Conservation (phyloP, 2,888 invertebrate species). For the Pemphredon lugubris region DNA sequence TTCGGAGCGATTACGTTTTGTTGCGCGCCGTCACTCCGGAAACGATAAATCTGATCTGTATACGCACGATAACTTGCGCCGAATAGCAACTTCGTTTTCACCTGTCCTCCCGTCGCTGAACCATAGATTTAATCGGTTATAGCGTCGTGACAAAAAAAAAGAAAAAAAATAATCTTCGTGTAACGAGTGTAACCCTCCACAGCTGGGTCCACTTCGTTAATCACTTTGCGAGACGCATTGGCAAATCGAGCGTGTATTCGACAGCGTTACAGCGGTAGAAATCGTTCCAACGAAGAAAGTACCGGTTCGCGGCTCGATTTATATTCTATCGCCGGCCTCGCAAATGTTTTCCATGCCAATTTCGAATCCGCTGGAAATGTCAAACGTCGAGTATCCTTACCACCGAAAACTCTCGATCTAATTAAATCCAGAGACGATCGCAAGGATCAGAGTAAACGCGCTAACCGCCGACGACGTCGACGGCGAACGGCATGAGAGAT, state of each 20-base stretch:
- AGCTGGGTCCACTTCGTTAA: constrained; percentile 47
- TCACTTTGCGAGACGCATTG: constrained; percentile 32
- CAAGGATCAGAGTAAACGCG: no score
- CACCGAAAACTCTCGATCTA: background rate
- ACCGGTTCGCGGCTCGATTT: constrained; percentile 14
- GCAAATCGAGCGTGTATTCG: constrained; percentile 30
- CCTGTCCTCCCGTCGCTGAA: constrained; percentile 36
- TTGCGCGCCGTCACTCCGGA: constrained; percentile 21
- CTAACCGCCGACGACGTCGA: no score
- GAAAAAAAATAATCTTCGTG: constrained; percentile 27
- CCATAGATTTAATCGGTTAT: constrained; percentile 53
- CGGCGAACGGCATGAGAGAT: background rate
- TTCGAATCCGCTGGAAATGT: background rate
- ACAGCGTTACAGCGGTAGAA: constrained; percentile 2
- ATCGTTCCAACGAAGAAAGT: constrained; percentile 7
- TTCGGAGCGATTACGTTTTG: no score
- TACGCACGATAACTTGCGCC: constrained; percentile 12
- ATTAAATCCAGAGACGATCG: background rate
- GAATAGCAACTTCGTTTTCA: constrained; percentile 47
- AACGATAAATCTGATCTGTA: constrained; percentile 50
- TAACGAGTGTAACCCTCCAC: constrained; percentile 32
- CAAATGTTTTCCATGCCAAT: background rate
- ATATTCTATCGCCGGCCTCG: no score
- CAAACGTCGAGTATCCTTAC: background rate
- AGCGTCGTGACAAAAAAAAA: constrained; percentile 22